Evolutionary conservation across 2,888 invertebrate species (phyloP), one percentile per base, ranked within the genome.

Genomic region (Argyresthia albistria): DNA sequence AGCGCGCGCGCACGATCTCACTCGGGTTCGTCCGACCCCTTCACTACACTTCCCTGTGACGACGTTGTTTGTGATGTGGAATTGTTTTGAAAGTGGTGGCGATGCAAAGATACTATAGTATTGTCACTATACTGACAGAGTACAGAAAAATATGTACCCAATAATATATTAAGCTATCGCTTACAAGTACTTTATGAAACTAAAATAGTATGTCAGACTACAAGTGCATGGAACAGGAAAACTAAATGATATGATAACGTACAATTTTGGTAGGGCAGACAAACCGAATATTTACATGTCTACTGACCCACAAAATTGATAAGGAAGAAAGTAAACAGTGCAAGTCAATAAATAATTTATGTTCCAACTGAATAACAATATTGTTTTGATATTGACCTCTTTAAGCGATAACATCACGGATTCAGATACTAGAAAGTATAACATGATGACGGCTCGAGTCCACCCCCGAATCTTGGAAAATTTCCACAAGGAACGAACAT

Each of bases 261-360:
- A n/a, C 45, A 35, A n/a, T 48, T 48, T 48, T 15, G 48, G 37
- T 37, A 37, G 37, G 48, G 14, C 15, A 37, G 4, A 37, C 37
- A n/a, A 48, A 11, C 48, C 37, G 48, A 15, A n/a, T 50, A 50
- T 43, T 50, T 16, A 50, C 42, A 39, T 50, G 8, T 8, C 8
- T 15, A 45, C 68, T 81, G 77, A 82, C 82, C 83, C 67, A 82
- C 64, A 78, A 79, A 72, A 59, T 57, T 57, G 81, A 79, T 84
- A 83, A 74, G 70, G 64, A 74, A 70, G 80, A 82, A 83, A 82
- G 79, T 79, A 81, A 82, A 86, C 72, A 75, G 61, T 62, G 65
- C 63, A 60, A 70, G 60, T 61, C 65, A 72, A 81, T 78, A 72
- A 77, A 80, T 83, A 71, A 80, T 76, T 74, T 69, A 79, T 43